Evolutionary conservation across 2,888 invertebrate genomes (phyloP).

Genomic region (Epinotia nisella): DNA sequence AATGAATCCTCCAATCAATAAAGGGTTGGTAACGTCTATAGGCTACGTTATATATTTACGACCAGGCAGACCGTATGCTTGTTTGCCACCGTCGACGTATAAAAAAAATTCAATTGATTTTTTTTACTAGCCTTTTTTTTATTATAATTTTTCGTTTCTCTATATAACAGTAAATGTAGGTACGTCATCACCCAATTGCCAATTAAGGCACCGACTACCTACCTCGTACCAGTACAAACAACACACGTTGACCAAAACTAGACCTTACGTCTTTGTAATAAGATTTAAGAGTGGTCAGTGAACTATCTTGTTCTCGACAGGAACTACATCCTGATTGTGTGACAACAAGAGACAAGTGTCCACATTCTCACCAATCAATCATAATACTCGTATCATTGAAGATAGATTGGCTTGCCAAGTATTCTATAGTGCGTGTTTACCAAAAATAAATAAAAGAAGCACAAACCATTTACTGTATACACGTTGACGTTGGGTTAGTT

Average conservation of each 20-base stretch:
- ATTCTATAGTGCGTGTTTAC: slow-evolving; percentile 1
- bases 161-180: neutral
- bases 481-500: no score
- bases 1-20: no score
- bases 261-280: neutral
- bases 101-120: no score
- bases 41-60: no score
- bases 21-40: no score
- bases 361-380: neutral
- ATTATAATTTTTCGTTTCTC: neutral
- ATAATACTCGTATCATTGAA: neutral
- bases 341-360: no score
- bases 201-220: neutral
- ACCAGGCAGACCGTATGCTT: no score
- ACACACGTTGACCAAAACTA: neutral
- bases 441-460: neutral
- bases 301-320: neutral
- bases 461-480: no score
- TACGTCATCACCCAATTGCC: neutral
- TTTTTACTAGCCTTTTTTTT: no score
- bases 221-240: neutral
- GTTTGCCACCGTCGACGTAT: no score
- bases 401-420: neutral
- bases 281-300: neutral
- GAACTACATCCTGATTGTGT: neutral